These are phyloP conservation scores for Melanotaenia duboulayi DNA, from an alignment of 2,113 vertebrate species.

Conservation along the genomic window DNA sequence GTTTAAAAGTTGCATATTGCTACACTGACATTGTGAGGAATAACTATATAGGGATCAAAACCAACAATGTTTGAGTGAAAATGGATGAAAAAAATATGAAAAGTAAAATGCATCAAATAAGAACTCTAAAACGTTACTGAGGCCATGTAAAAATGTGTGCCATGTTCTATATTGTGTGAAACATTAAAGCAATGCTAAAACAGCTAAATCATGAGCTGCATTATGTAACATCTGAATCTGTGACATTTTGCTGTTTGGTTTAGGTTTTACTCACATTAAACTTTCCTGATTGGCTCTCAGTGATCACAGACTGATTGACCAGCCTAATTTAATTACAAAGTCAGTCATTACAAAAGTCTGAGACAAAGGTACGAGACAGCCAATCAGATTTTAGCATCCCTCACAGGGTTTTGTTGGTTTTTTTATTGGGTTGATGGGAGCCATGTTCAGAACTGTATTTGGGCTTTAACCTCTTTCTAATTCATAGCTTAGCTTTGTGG, in stretches of 20 bases:
- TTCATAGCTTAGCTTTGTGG: too few species aligned
- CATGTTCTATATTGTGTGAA: not conserved
- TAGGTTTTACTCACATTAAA: slow-evolving; percentile 9
- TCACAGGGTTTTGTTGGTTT: not conserved
- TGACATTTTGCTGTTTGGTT: slow-evolving; percentile 4
- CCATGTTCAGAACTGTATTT: not conserved
- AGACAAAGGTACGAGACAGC: not conserved
- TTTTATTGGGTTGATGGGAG: not conserved
- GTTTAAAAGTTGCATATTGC: not conserved
- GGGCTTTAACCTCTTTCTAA: not conserved
- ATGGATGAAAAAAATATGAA: not conserved
- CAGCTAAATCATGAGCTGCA: not conserved
- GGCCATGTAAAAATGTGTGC: not conserved
- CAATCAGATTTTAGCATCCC: slow-evolving; percentile 10
- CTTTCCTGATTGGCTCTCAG: slow-evolving; percentile 1
- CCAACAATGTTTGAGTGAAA: not conserved
- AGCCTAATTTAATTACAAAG: not conserved
- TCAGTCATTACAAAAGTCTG: not conserved
- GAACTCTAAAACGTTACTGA: not conserved
- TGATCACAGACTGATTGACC: not conserved
- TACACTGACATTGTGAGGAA: not conserved
- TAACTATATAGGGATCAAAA: not conserved
- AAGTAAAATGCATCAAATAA: not conserved
- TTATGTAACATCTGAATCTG: not conserved
- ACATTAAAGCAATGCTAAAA: not conserved